These are phyloP conservation scores for Semnornis frantzii DNA, from an alignment of 2,113 vertebrate genomes.

Conservation along the genomic window DNA sequence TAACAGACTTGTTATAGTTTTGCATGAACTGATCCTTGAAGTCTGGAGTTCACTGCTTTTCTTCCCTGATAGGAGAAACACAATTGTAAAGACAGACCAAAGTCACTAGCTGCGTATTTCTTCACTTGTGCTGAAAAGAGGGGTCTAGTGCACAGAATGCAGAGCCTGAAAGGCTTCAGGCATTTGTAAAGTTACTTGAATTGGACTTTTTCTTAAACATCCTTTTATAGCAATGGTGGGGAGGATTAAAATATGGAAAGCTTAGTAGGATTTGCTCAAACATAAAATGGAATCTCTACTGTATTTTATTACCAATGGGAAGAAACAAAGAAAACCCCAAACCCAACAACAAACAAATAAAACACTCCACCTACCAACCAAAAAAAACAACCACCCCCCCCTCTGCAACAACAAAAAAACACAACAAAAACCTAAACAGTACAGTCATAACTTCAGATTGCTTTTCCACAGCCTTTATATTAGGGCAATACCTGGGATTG, in stretches of 20 bases:
- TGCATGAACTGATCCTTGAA: neutral
- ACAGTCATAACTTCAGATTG: neutral
- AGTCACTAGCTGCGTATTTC: neutral
- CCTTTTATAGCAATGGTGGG: neutral
- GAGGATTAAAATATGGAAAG: neutral
- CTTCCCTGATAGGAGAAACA: neutral
- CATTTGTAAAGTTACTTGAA: neutral
- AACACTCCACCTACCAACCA: too few relatives aligned
- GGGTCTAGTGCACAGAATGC: neutral
- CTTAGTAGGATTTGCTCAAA: neutral
- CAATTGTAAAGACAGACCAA: neutral
- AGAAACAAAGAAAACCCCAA: too few relatives aligned
- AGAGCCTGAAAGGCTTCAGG: neutral
- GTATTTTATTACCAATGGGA: neutral
- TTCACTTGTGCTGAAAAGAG: neutral
- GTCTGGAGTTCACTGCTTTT: neutral
- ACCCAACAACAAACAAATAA: too few relatives aligned
- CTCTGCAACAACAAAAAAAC: neutral
- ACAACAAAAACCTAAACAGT: neutral
- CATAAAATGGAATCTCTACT: neutral
- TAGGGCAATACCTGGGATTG: neutral
- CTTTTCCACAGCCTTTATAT: neutral
- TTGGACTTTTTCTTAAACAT: neutral
- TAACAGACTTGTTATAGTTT: neutral
- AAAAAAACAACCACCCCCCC: too few relatives aligned